Percentiles rank a stretch among this genome's conserved stretches.
Evolutionary conservation across 2,797 vertebrate genomes (phyloP).

Genomic region (Ammospiza maritima): DNA sequence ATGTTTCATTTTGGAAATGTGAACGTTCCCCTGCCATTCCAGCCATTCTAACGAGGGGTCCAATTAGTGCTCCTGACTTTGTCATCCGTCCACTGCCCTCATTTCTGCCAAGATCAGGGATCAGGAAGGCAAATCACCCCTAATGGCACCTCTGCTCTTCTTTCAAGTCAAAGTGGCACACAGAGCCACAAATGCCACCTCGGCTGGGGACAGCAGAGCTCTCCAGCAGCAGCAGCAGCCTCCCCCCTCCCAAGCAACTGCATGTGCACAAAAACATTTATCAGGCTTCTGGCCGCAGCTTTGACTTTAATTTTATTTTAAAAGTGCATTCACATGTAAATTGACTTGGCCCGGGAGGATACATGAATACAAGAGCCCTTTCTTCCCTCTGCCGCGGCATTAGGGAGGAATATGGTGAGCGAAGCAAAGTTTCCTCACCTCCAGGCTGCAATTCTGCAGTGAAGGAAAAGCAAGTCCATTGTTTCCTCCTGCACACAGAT

Average conservation of each 20-base stretch:
- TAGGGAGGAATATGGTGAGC: constrained; percentile 31
- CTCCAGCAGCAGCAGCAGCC: background rate
- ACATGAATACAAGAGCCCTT: constrained; percentile 5
- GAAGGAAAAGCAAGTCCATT: constrained; percentile 29
- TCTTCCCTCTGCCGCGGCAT: background rate
- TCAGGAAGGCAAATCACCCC: constrained; percentile 34
- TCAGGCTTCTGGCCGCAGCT: constrained; percentile 33
- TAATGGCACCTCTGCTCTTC: constrained; percentile 23
- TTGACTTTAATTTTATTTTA: constrained; percentile 63
- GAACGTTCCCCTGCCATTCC: background rate
- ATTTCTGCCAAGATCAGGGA: background rate
- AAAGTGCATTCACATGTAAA: constrained; percentile 57
- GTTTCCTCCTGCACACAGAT: constrained; percentile 37
- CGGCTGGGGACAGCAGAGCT: background rate
- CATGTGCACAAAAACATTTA: background rate
- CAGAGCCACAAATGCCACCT: background rate
- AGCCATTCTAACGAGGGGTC: constrained; percentile 1
- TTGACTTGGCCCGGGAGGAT: constrained; percentile 7
- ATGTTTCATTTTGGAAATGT: background rate
- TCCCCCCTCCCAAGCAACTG: background rate
- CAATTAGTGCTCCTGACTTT: constrained; percentile 24
- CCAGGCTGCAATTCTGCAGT: constrained; percentile 29
- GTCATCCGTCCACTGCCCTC: background rate
- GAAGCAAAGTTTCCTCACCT: constrained; percentile 57
- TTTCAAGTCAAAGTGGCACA: background rate